Base-by-base conservation (phyloP, 2,113 vertebrate genomes). In the Pedionomus torquatus region DNA sequence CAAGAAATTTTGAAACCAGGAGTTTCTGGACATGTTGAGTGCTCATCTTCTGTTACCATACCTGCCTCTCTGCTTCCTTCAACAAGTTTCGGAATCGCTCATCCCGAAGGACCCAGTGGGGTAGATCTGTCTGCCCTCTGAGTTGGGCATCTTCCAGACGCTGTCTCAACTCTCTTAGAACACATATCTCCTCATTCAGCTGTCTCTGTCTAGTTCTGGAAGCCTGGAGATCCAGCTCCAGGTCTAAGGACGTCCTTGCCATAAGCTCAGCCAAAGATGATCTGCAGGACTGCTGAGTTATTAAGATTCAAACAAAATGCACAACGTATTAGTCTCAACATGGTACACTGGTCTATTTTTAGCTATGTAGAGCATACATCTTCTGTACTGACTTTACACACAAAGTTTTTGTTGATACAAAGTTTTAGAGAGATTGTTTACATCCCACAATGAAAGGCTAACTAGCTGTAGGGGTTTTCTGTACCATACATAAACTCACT, bases 211-310 rank as follows among this genome's bases (percentile, higher is more conserved):
- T 98, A 14, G 99, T 99, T 97, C 99, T 98, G 85, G 99, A 99
- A 37, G 99, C 99, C 99, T 99, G 99, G 97, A 99, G 99, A 97
- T 99, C 99, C 99, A 99, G 99, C 99, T 99, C 99, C 99, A 99
- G 98, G 98, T 99, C 99, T 97, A 99, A 98, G 63, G 99, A 99
- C 30, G 99, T 99, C 82, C 99, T 99, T 24, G 99, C 99, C 83
- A 99, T 99, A 95, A 99, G 98, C 95, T 99, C 99, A 11, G 98
- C 99, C 97, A 99, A 97, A 83, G 99, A 99, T 37, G 99, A 98
- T 95, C 99, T 98, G 95, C 99, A 99, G 77, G 99, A 98, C 98
- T 99, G 98, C 98, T 99, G 97, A 57, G 63, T 95, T 75, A 64
- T 60, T 28, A 48, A 65, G 63, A 94, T 83, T 58, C 44, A 94